These are phyloP conservation scores for Eupithecia abbreviata DNA, from an alignment of 2,888 invertebrate genomes.

Conservation along the genomic window DNA sequence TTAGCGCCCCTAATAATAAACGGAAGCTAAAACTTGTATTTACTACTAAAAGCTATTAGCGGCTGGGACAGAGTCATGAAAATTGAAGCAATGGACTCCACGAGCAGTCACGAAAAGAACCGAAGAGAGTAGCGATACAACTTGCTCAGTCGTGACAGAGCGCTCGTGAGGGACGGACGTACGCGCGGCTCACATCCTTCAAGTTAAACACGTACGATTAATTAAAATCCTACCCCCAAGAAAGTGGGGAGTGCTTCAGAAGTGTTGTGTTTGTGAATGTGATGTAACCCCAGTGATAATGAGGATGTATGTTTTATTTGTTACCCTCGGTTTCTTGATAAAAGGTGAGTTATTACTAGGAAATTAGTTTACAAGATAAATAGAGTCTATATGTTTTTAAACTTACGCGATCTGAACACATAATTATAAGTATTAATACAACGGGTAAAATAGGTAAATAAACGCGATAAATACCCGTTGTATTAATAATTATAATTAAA, in stretches of 20 bases:
- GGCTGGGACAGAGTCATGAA: conserved; percentile 72
- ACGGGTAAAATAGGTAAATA: too few species aligned
- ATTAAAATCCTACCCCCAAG: conserved; percentile 21
- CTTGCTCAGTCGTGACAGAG: conserved; percentile 64
- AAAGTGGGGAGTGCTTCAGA: conserved; percentile 16
- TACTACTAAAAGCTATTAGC: conserved; percentile 63
- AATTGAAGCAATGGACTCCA: conserved; percentile 65
- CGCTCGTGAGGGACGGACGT: conserved; percentile 55
- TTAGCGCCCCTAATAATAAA: conserved; percentile 13
- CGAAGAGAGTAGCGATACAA: conserved; percentile 46
- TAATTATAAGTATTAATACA: too few species aligned
- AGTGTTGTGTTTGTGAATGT: conserved; percentile 64
- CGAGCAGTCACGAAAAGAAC: conserved; percentile 59
- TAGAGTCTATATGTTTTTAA: too few species aligned
- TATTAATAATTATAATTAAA: too few species aligned
- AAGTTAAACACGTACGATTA: conserved; percentile 31
- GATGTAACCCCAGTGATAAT: conserved; percentile 66
- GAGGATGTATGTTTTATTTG: conserved; percentile 77
- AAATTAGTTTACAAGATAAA: conserved; percentile 8
- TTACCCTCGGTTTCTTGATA: conserved; percentile 71
- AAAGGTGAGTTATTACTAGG: conserved; percentile 61
- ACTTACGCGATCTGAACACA: too few species aligned
- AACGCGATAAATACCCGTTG: too few species aligned
- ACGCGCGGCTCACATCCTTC: conserved; percentile 7
- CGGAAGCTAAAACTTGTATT: conserved; percentile 50